Evolutionary conservation across 2,888 invertebrate species (phyloP).

Genomic region (Poecilus cupreus): DNA sequence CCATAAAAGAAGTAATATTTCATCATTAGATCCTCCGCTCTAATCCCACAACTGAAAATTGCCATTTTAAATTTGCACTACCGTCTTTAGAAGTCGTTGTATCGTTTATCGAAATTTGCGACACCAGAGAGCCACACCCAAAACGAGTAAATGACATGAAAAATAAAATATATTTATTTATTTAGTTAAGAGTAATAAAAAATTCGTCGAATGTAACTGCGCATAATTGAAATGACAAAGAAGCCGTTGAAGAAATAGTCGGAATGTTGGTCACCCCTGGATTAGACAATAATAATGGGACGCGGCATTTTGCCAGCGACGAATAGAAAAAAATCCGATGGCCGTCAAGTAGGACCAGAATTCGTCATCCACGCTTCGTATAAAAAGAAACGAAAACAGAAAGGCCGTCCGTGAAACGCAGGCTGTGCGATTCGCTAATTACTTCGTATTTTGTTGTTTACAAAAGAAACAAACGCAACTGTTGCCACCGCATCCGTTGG

Average conservation of each 20-base stretch:
- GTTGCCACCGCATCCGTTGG: slow-evolving; percentile 25
- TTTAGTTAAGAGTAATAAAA: no score
- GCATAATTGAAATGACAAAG: background rate
- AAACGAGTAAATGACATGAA: no score
- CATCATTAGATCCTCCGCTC: no score
- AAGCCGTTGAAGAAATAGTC: background rate
- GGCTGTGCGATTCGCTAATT: slow-evolving; percentile 47
- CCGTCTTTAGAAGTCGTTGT: no score
- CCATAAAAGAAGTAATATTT: no score
- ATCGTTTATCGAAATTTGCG: no score
- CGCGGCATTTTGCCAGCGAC: slow-evolving; percentile 34
- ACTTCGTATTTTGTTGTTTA: slow-evolving; percentile 52
- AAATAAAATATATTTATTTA: no score
- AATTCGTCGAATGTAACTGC: background rate
- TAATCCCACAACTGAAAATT: no score
- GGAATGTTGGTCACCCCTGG: slow-evolving; percentile 38
- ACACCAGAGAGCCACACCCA: no score
- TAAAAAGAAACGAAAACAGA: slow-evolving; percentile 44
- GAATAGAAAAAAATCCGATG: slow-evolving; percentile 45
- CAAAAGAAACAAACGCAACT: slow-evolving; percentile 54
- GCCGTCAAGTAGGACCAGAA: slow-evolving; percentile 35
- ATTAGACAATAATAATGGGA: slow-evolving; percentile 28
- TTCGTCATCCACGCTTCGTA: slow-evolving; percentile 39
- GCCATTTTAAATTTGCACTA: no score
- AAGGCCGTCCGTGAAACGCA: slow-evolving; percentile 17